Conservation (phyloP, 2,888 invertebrate genomes). For the Hypselothyrea guttata region DNA sequence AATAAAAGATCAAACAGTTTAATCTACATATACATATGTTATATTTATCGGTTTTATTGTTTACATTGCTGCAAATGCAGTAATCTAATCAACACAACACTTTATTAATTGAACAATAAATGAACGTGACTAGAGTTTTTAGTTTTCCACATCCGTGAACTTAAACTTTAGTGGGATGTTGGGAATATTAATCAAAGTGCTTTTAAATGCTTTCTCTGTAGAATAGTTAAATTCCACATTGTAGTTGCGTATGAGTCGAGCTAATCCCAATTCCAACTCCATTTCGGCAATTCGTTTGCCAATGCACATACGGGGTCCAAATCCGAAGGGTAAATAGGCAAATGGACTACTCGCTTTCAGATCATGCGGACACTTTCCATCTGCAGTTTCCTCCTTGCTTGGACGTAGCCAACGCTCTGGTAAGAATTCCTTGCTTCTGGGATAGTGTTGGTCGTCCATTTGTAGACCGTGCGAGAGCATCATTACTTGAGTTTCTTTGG, state of each 20-base stretch:
- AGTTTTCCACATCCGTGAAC: slow-evolving; percentile 60
- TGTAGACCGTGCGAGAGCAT: slow-evolving; percentile 86
- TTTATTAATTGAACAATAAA: too few relatives aligned
- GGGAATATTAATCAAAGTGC: slow-evolving; percentile 71
- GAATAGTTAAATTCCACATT: slow-evolving; percentile 79
- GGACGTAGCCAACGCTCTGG: slow-evolving; percentile 89
- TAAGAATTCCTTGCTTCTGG: slow-evolving; percentile 85
- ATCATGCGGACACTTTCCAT: slow-evolving; percentile 8
- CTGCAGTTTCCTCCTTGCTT: slow-evolving; percentile 33
- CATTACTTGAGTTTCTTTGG: slow-evolving; percentile 86
- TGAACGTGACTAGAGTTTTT: too few relatives aligned
- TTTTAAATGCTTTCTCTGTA: slow-evolving; percentile 65
- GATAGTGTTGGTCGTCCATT: slow-evolving; percentile 85
- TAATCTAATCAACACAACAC: too few relatives aligned
- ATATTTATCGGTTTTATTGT: too few relatives aligned
- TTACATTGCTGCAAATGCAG: too few relatives aligned
- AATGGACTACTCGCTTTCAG: slow-evolving; percentile 54
- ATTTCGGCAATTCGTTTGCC: slow-evolving; percentile 88
- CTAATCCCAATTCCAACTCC: slow-evolving; percentile 84
- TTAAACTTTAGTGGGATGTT: slow-evolving; percentile 80
- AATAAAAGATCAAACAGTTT: too few relatives aligned
- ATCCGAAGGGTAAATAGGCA: slow-evolving; percentile 75
- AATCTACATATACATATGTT: too few relatives aligned
- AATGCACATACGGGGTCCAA: slow-evolving; percentile 84
- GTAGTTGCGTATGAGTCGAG: slow-evolving; percentile 82